Percentiles rank a stretch among this genome's conserved stretches.
These are phyloP conservation scores for Pagrus major DNA, from an alignment of 2,113 vertebrate genomes.

Conservation along the genomic window DNA sequence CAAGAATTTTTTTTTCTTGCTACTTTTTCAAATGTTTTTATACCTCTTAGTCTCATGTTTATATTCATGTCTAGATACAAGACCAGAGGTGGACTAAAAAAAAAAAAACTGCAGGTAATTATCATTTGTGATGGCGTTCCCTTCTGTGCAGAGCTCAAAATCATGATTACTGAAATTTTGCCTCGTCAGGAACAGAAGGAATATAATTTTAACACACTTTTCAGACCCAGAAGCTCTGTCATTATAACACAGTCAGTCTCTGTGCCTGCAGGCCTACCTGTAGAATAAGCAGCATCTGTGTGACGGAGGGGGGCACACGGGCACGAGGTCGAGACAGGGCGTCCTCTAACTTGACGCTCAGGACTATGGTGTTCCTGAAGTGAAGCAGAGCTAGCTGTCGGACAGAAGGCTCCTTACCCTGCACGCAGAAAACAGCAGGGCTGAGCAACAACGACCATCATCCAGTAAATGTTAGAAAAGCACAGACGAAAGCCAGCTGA, in stretches of 20 bases:
- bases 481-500: not conserved
- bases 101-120: no score
- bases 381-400: conserved; percentile 95
- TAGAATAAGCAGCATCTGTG: conserved; percentile 97
- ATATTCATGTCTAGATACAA: no score
- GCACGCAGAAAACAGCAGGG: not conserved
- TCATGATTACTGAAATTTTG: not conserved
- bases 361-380: conserved; percentile 95
- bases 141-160: not conserved
- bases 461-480: not conserved
- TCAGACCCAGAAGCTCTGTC: no score
- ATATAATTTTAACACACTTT: no score
- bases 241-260: no score
- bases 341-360: conserved; percentile 97
- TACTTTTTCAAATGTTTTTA: no score
- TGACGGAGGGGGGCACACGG: conserved; percentile 92
- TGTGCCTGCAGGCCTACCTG: conserved; percentile 84
- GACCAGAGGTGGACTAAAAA: no score
- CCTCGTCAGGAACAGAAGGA: not conserved
- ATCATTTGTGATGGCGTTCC: no score
- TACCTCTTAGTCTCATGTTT: no score
- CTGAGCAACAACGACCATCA: not conserved
- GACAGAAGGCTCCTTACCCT: conserved; percentile 88
- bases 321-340: conserved; percentile 92
- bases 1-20: no score